These are phyloP conservation scores for Australoheros facetus DNA, from an alignment of 2,797 vertebrate genomes.

Conservation along the genomic window DNA sequence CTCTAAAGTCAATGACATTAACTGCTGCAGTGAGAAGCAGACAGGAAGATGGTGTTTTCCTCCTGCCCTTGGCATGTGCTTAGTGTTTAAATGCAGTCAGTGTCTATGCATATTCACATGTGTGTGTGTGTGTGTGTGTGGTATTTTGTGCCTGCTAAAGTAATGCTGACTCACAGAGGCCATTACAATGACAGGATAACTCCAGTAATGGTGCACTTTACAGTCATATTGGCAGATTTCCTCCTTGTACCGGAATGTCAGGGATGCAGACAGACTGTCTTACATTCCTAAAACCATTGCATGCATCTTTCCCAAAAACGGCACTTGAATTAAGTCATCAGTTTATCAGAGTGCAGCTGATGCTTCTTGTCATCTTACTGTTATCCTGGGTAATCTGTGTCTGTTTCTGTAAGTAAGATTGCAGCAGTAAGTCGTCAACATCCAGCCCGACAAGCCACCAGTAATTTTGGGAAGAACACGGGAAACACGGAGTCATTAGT, in stretches of 20 bases:
- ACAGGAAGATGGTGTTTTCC: conserved; percentile 30
- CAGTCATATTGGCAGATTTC: conserved; percentile 24
- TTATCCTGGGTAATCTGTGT: conserved; percentile 31
- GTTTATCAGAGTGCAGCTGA: conserved; percentile 14
- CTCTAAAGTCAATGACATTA: conserved; percentile 45
- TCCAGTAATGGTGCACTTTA: conserved; percentile 14
- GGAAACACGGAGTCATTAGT: conserved; percentile 51
- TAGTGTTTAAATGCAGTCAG: conserved; percentile 23
- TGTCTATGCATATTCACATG: conserved; percentile 5
- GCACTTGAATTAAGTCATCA: conserved; percentile 46
- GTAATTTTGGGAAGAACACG: conserved; percentile 9
- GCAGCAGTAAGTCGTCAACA: conserved; percentile 41
- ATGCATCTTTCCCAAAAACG: not conserved
- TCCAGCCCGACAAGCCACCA: not conserved
- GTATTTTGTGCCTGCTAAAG: conserved; percentile 10
- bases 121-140: not conserved
- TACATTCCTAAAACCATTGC: not conserved
- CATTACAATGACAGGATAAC: conserved; percentile 28
- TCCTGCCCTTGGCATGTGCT: conserved; percentile 46
- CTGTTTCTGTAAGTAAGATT: conserved; percentile 21
- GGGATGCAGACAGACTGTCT: conserved; percentile 9
- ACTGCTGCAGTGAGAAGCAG: conserved; percentile 28
- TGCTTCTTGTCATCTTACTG: conserved; percentile 36
- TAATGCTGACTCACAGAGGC: conserved; percentile 32
- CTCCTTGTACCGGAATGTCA: conserved; percentile 1